Conservation (phyloP, 2,113 vertebrate genomes). For the Saguinus imperator region DNA sequence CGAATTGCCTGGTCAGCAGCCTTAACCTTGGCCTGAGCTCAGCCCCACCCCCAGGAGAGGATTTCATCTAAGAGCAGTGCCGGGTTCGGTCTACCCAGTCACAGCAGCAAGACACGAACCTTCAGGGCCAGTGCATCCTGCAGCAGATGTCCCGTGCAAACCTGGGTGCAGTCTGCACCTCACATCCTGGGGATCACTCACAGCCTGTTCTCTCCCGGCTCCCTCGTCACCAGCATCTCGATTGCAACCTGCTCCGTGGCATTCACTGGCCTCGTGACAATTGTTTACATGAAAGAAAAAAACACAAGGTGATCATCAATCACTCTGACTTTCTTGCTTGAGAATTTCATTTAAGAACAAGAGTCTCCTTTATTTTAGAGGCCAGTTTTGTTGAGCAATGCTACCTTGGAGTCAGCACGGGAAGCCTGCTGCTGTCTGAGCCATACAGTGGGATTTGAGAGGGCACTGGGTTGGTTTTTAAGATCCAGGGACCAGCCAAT, state of each 20-base stretch:
- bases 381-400: no score
- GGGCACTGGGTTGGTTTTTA: rapidly evolving
- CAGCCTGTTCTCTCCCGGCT: background rate
- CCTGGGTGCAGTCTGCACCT: background rate
- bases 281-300: background rate
- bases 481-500: background rate
- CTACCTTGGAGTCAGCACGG: rapidly evolving
- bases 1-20: background rate
- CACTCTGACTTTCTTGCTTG: background rate
- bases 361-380: background rate
- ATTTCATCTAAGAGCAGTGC: background rate
- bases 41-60: background rate
- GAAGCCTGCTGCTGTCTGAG: no score
- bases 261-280: background rate
- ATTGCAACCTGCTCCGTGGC: background rate
- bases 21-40: background rate
- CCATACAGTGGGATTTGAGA: rapidly evolving
- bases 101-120: background rate
- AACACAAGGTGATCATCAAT: no score
- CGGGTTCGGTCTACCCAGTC: background rate
- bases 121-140: rapidly evolving
- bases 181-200: rapidly evolving
- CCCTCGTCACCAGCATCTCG: background rate
- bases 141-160: no score
- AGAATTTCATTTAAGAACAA: background rate